Base-by-base conservation (phyloP, 2,113 vertebrate species). In the Protobothrops flavoviridis region DNA sequence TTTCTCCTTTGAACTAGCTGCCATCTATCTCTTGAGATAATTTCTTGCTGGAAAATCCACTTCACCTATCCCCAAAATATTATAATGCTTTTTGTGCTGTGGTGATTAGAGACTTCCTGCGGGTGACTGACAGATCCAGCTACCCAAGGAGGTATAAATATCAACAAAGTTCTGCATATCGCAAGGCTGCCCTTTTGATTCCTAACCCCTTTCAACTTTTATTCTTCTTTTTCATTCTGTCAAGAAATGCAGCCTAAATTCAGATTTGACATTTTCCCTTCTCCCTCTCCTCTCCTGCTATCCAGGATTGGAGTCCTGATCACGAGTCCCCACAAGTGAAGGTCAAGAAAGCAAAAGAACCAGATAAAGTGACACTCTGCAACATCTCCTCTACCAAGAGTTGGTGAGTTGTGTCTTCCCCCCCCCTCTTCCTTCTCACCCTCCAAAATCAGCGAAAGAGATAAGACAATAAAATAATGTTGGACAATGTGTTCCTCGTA, bases 271-370 rank as follows among this genome's bases (percentile, higher is more conserved):
- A 43, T 29, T 81, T 33, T 55, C n/a, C 29, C 13, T 10, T 55
- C 11, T 92, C 1, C n/a, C 21, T 56, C 33, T 15, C 7, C 33
- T 26, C 0, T 15, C 29, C 24, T n/a, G 39, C 15, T 95, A 3
- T 39, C 50, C 88, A 98, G 98, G 98, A 98, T 91, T 98, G 98
- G 98, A 96, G 95, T 88, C 98, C 98, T 9, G 98, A 98, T 4
- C 94, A 96, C 21, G 98, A 98, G 93, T 87, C 59, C 17, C 93
- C 91, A n/a, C 92, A 92, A 26, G 92, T 93, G 43, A 98, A 97
- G 92, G 95, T 97, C 81, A 98, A 98, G 48, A 97, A 97, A 94
- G 96, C 96, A 86, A 98, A 98, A 91, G 97, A 97, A 91, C 96
- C 96, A 20, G 95, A 95, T 45, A 96, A 96, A 43, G 95, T 94